Evolutionary conservation across 2,797 vertebrate genomes (phyloP), one percentile per base, ranked within the genome.

Genomic region (Intellagama lesueurii): DNA sequence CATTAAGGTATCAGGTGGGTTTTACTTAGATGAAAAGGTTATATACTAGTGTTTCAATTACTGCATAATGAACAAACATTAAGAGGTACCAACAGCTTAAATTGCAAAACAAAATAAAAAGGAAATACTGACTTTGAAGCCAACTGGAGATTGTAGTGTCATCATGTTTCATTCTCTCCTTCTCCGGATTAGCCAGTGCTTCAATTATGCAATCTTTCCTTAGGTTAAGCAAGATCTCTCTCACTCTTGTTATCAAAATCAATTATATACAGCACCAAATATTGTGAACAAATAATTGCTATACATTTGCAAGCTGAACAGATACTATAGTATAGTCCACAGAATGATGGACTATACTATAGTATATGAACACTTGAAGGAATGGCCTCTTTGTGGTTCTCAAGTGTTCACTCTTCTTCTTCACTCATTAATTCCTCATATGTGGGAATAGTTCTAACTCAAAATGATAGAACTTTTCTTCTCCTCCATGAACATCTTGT

Each of bases 151-250:
- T 99, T 30, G 99, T 99, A n/a, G 99, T 99, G 96, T 99, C 99
- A 22, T 99, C 99, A 26, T 99, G 99, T 91, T 99, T 99, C 99
- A 99, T 99, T 95, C 98, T 99, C 96, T 99, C 99, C 92, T 99
- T 99, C 95, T 99, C 99, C 0, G 99, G 99, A 96, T 99, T 99
- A 91, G 99, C 99, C 96, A 99, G 95, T 92, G 99, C 99, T 97
- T 99, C 99, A 91, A 99, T 99, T 92, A 99, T 99, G 96, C 99
- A 99, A 97, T 99, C 99, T 99, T 96, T 81, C 90, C 87, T 56
- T 52, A 5, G 1, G 91, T 97, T 97, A 96, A 97, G 93, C 85
- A 96, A 81, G 93, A 77, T 90, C 78, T 85, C 1, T 84, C 83
- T 89, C 88, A 75, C 17, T 30, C 16, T 4, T 69, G 32, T 60